Base-by-base conservation (phyloP, 2,888 invertebrate genomes). In the Homarus gammarus region DNA sequence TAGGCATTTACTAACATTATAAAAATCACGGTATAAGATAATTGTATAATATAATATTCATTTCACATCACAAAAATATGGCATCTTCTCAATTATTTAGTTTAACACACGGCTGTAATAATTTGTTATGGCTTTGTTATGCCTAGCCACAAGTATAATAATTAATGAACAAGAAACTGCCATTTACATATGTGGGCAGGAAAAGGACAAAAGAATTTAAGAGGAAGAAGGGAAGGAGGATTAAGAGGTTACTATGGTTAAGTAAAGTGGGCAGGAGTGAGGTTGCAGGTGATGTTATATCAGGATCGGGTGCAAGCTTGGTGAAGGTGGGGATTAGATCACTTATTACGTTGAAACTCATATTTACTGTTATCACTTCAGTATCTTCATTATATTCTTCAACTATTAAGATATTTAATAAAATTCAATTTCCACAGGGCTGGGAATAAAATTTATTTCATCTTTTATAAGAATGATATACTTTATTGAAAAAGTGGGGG, bases 291-390 rank as follows among this genome's bases (percentile, higher is more conserved):
- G 15, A 22, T 56, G 27, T 8, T 27, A 64, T 56, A 22, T 18
- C 22, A 64, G 44, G 27, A 64, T 64, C 27, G 27, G 27, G 64
- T 64, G 64, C 31, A 8, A 64, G 40, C 36, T 18, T 36, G 18
- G 38, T 36, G 61, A 33, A 33, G n/a, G 22, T 36, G 27, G 61
- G 36, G 33, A 12, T 79, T 56, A 38, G 22, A 64, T 64, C 38
- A 38, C 31, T 36, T 81, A 61, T n/a, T 18, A 38, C 38, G 33
- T 33, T 56, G 36, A 33, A 51, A 3, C 61, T 79, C 18, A 2
- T 56, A 31, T 40, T 38, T 56, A 64, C 64, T 22, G 8, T 56
- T 64, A 81, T 38, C 81, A 81, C 81, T 81, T 81, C 64, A 81
- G 56, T 38, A 81, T 81, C 64, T 81, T n/a, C n/a, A n/a, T n/a